Base-by-base conservation (phyloP, 2,113 vertebrate genomes). In the Phodopus roborovskii region DNA sequence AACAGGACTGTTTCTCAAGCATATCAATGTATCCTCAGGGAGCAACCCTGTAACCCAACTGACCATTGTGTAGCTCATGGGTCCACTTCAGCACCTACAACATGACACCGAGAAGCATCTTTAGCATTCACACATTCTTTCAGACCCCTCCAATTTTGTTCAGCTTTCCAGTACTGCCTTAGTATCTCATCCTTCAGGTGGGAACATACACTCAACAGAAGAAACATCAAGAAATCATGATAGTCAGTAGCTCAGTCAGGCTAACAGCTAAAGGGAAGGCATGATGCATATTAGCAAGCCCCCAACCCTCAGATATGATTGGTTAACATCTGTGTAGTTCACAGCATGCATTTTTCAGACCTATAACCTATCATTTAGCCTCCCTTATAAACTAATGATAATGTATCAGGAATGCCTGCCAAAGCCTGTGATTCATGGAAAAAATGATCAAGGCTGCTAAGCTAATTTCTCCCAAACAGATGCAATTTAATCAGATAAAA, bases 1-100 rank as follows among this genome's bases (percentile, higher is more conserved):
- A 91, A 86, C 1, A 90, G 50, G 48, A 87, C 60, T 77, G 16
- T 74, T 91, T 92, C 84, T 93, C 87, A 39, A 85, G 58, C 64
- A 79, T 17, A n/a, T 58, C 36, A 4, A 12, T 75, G 50, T 90
- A 78, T 50, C 60, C 48, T 94, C 60, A 68, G 30, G 62, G 19
- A 90, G 48, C 82, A 45, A 26, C 39, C 48, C 58, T 68, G 28
- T 78, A 93, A 74, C 84, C 58, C 6, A 17, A 62, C 20, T 53
- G 24, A 62, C 13, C 39, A 42, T 15, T 28, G 33, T 42, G 17
- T 62, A 70, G 24, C 28, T 64, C 50, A 20, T 22, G 15, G n/a
- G 3, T 24, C 73, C 66, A 7, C 53, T n/a, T 33, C 5, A 48
- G 15, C 16, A 73, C 28, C 26, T 33, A 95, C 20, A 90, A 19